Percentiles rank a stretch among this genome's conserved stretches.
phyloP scores from a whole-genome alignment of 2,888 invertebrate species.

The Anticlea derivata region DNA sequence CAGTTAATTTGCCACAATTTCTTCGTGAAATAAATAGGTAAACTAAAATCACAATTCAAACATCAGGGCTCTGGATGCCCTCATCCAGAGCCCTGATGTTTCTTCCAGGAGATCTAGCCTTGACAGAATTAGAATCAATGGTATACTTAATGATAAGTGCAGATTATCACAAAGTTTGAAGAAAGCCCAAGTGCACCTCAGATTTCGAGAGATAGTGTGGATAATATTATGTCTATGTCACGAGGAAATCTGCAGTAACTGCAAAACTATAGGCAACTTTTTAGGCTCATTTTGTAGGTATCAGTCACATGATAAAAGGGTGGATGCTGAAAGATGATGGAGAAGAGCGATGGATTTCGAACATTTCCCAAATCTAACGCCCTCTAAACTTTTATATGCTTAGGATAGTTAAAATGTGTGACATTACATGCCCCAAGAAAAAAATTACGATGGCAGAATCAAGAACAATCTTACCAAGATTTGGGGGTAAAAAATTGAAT shows the following conservation, averaged over 20 bases:
- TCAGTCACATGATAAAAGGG: constrained; percentile 56
- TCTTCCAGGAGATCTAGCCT: not conserved
- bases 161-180: not conserved
- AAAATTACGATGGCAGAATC: constrained; percentile 54
- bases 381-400: too few relatives aligned
- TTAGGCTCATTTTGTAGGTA: constrained; percentile 6
- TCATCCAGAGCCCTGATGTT: not conserved
- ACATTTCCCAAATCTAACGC: not conserved
- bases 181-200: not conserved
- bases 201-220: not conserved
- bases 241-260: not conserved
- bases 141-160: too few relatives aligned
- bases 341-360: not conserved
- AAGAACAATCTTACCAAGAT: constrained; percentile 59
- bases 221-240: too few relatives aligned
- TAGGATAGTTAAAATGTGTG: constrained; percentile 40
- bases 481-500: constrained; percentile 37
- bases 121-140: not conserved
- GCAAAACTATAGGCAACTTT: not conserved
- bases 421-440: constrained; percentile 46
- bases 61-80: too few relatives aligned
- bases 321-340: constrained; percentile 27
- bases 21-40: too few relatives aligned
- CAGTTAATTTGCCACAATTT: too few relatives aligned
- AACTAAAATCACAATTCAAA: too few relatives aligned